Base-by-base conservation (phyloP, 2,113 vertebrate genomes). In the Phoenicopterus ruber region DNA sequence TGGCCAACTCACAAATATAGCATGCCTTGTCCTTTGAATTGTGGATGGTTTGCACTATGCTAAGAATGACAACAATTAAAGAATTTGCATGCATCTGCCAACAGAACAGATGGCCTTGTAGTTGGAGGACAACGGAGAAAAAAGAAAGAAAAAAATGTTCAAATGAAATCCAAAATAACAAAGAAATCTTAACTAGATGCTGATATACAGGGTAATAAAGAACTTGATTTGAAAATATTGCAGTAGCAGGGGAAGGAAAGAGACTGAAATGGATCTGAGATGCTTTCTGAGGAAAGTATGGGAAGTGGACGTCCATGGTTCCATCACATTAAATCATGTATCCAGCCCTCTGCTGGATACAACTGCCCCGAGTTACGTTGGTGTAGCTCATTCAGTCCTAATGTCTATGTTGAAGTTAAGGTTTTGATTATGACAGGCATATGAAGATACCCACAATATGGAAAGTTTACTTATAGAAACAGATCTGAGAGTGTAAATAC, bases 1-100 rank as follows among this genome's bases (percentile, higher is more conserved):
- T 97, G 97, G 95, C 96, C 90, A 96, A 88, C 84, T 97, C 94
- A 94, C 78, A 96, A 91, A 97, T 94, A 95, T 77, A 90, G 62
- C 61, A 93, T 78, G 84, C 81, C 89, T 94, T 62, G 31, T 98
- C 93, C 86, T 96, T 95, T 90, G 86, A 94, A 97, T 97, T 96
- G 94, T 96, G 96, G 65, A 80, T 82, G 93, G 47, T 94, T 98
- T 97, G 94, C 90, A 94, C 94, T 97, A 84, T 97, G 94, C 91
- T 97, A 91, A 97, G 98, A 98, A 98, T 97, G 97, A 97, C 96
- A 98, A 97, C 97, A 98, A 96, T 98, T 97, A 97, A n/a, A 96
- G 93, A 95, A 97, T 90, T 91, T 88, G 86, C 87, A 84, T 76
- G n/a, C 91, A 82, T 98, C 96, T 98, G 98, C 97, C 97, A 98